Percentiles rank a stretch among this genome's conserved stretches.
These are phyloP conservation scores for Caenorhabditis sp. DNA, from an alignment of 2,888 invertebrate genomes.

Conservation along the genomic window DNA sequence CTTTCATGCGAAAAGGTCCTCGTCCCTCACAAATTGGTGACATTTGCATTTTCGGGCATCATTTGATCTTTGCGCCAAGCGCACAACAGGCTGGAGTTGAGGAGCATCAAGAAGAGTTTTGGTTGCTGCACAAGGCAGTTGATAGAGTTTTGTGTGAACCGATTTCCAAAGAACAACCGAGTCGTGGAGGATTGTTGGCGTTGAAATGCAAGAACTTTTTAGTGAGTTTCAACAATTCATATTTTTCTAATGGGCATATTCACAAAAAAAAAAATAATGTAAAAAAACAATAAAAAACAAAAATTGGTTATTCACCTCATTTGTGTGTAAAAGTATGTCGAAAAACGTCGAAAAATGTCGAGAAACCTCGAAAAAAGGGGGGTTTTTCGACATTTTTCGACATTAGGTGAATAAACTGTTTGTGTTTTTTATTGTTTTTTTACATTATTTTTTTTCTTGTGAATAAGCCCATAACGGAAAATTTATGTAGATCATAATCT, in stretches of 20 bases:
- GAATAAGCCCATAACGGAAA: no score
- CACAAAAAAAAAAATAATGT: not conserved
- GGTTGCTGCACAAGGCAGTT: slow-evolving; percentile 65
- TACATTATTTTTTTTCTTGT: no score
- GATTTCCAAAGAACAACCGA: slow-evolving; percentile 40
- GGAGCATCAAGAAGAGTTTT: slow-evolving; percentile 52
- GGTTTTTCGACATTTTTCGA: no score
- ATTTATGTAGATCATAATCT: slow-evolving; percentile 51
- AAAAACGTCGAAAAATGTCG: no score
- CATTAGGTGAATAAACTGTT: no score
- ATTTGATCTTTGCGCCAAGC: slow-evolving; percentile 65
- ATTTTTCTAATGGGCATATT: not conserved
- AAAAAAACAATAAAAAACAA: no score
- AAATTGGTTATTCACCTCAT: no score
- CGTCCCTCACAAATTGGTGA: slow-evolving; percentile 60
- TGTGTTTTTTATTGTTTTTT: no score
- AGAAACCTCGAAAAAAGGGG: no score
- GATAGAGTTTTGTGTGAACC: slow-evolving; percentile 66
- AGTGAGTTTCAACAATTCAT: slow-evolving; percentile 8
- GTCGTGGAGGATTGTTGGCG: slow-evolving; percentile 48
- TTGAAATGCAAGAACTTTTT: slow-evolving; percentile 69
- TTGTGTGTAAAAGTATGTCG: no score
- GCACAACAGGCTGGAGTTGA: slow-evolving; percentile 10
- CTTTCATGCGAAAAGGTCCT: slow-evolving; percentile 63
- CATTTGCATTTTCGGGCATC: slow-evolving; percentile 65